Base-by-base conservation (phyloP, 2,797 vertebrate species). In the Leuciscus waleckii region DNA sequence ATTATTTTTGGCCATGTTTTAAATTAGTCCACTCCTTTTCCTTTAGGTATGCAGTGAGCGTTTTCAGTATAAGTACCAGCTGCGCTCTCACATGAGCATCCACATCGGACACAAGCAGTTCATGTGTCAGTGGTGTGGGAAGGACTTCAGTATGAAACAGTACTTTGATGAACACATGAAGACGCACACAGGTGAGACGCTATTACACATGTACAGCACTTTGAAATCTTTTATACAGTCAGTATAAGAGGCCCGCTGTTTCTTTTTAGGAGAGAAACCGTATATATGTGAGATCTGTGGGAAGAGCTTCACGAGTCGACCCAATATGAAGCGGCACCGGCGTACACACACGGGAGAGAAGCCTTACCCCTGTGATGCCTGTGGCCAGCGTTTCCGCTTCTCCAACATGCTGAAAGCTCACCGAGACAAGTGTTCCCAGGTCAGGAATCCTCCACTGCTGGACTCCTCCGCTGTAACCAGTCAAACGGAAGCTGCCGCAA, bases 261-360 rank as follows among this genome's bases (percentile, higher is more conserved):
- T 80, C 2, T 19, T 70, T 84, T 0, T 91, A 99, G 98, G 98
- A 19, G 98, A 99, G 94, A 99, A 99, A 92, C 98, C 98, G 6
- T 99, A 98, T 91, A 99, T 99, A 93, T 99, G 98, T 1, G 98
- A 99, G 95, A 98, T 99, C 93, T 99, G 98, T 0, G 98, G 98
- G 63, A 99, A 99, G 92, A 99, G 98, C 93, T 99, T 99, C 95
- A 99, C 98, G 77, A 99, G 98, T 90, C 96, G 98, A 26, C 98
- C 98, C 90, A 99, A 99, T 95, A 99, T 99, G 98, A 99, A 99
- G 92, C 95, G 98, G 17, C 98, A 99, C 89, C 97, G 98, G 71
- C 96, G 98, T 88, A 98, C 98, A 0, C 98, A 99, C 96, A 98
- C 98, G 0, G 98, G 97, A 0, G 97, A 98, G 94, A 99, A 99